These are phyloP conservation scores for Sebastes hubbsi DNA, from an alignment of 2,797 vertebrate species.

Conservation along the genomic window DNA sequence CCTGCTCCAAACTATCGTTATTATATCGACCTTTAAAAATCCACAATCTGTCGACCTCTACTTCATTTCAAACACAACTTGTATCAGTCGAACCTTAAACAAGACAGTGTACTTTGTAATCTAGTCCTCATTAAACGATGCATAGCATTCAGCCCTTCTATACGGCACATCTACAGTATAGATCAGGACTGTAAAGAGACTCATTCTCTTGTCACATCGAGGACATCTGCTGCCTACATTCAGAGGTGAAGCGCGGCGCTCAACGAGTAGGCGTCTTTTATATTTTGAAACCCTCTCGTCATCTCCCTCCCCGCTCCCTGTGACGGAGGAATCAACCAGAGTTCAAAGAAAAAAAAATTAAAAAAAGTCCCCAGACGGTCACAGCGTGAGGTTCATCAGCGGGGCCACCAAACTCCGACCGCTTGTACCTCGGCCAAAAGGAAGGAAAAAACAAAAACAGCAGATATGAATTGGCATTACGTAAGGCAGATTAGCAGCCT, in stretches of 20 bases:
- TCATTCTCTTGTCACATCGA: background rate
- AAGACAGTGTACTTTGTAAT: background rate
- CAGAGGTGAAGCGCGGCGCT: background rate
- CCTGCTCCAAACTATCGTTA: too few relatives aligned
- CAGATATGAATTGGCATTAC: constrained; percentile 47
- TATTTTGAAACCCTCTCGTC: constrained; percentile 3
- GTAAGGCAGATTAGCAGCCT: constrained; percentile 42
- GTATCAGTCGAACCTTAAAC: background rate
- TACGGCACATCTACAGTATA: background rate
- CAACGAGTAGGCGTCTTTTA: constrained; percentile 19
- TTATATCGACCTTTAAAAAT: too few relatives aligned
- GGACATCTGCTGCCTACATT: background rate
- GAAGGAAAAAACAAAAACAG: constrained; percentile 1
- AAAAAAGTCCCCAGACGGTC: background rate
- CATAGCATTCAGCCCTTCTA: background rate
- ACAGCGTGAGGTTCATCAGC: constrained; percentile 6
- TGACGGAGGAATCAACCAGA: background rate
- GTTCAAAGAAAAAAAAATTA: background rate
- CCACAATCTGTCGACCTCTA: too few relatives aligned
- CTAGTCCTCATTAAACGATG: background rate
- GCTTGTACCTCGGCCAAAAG: background rate
- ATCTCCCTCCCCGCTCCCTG: background rate
- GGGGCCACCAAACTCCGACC: background rate
- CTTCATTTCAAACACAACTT: background rate
- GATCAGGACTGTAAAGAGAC: background rate